Base-by-base conservation (phyloP, 2,113 vertebrate genomes). In the Pandion haliaetus region DNA sequence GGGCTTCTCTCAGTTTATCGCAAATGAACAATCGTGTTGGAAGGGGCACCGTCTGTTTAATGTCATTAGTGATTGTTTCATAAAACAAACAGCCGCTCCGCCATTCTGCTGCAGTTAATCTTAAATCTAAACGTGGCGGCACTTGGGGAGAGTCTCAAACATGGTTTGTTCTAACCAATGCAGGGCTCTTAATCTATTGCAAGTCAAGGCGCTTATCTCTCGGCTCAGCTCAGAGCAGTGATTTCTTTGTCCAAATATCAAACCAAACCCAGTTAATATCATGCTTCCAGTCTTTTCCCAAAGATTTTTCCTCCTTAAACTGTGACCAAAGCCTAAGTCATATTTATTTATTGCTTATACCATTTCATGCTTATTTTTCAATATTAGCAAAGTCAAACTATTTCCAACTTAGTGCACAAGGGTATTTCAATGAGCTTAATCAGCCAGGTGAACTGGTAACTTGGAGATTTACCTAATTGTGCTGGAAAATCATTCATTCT, bases 1-100 rank as follows among this genome's bases (percentile, higher is more conserved):
- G 97, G 98, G 97, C 96, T 98, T 97, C 98, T 98, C 97, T 97
- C 97, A 80, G 97, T 98, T 98, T 98, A 98, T 98, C 98, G 82
- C 97, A 97, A 97, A 97, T 95, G 98, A 98, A 98, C 98, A 98
- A 98, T 98, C 97, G 45, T 97, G 97, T 98, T 98, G 98, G 98
- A 98, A 98, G 98, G 98, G 98, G 96, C 98, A 97, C 97, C 96
- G 96, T 98, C 98, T 98, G 98, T 98, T 98, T 98, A 98, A 98
- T 98, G 98, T 98, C 98, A 98, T 98, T 98, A 98, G 98, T 93
- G 97, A 98, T 98, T 98, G 98, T 98, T 98, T 97, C 98, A 97
- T 98, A 98, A 98, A 98, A 97, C 98, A 98, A 98, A 98, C 98
- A 98, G 98, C 98, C 95, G 88, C 94, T 96, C 96, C 72, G 42